phyloP scores from a whole-genome alignment of 2,113 vertebrate genomes.

The Thryonomys swinderianus region DNA sequence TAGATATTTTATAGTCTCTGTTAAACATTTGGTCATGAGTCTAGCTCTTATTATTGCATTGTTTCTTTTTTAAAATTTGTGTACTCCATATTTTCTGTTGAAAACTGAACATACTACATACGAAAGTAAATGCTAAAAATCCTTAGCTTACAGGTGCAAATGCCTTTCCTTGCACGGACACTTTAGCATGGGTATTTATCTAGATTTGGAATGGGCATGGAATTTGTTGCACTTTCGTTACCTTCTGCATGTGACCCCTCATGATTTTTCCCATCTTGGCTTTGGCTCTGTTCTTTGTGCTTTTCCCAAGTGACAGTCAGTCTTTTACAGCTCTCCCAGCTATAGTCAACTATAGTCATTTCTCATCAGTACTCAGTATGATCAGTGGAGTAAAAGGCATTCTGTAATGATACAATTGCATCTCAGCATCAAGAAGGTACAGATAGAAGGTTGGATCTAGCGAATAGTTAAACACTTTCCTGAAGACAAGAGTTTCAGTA shows the following conservation, averaged over 20 bases:
- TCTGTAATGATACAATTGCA: background rate
- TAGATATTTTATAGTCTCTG: background rate
- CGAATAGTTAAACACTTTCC: background rate
- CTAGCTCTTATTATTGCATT: background rate
- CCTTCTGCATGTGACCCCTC: background rate
- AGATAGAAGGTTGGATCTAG: background rate
- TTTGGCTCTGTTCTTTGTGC: background rate
- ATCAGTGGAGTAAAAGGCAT: background rate
- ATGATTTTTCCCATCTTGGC: background rate
- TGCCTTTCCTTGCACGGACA: background rate
- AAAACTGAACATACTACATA: background rate
- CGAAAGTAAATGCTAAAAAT: background rate
- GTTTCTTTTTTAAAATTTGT: background rate
- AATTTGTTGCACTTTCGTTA: background rate
- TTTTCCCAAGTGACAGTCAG: background rate
- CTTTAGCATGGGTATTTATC: background rate
- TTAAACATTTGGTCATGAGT: background rate
- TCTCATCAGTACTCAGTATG: background rate
- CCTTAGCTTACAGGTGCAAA: background rate
- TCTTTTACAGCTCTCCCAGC: too few species aligned
- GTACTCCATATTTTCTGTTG: background rate
- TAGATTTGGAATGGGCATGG: background rate
- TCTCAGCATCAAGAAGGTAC: background rate
- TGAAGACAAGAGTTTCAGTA: background rate
- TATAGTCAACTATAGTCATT: background rate